Evolutionary conservation across 2,888 invertebrate genomes (phyloP).

Genomic region (Thelaira solivaga): DNA sequence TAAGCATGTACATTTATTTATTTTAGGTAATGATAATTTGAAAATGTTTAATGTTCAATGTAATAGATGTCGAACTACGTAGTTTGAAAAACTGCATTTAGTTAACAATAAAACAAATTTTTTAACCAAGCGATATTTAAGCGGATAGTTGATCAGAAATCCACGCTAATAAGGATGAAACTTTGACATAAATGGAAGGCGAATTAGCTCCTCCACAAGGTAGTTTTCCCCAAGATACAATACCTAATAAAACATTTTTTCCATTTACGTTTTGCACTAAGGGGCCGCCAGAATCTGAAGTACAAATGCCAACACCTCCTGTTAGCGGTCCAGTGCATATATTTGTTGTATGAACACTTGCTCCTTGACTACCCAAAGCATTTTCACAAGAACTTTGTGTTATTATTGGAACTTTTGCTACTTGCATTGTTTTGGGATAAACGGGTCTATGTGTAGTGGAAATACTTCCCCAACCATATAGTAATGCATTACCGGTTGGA

Average conservation of each 20-base stretch:
- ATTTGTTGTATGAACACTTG: conserved; percentile 70
- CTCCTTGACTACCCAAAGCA: conserved; percentile 67
- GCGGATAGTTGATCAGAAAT: conserved; percentile 66
- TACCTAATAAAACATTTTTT: conserved; percentile 73
- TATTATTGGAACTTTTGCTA: conserved; percentile 72
- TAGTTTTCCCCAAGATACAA: conserved; percentile 78
- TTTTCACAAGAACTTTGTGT: conserved; percentile 64
- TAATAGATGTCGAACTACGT: no score
- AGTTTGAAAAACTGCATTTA: no score
- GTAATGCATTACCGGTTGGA: conserved; percentile 68
- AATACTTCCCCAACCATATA: conserved; percentile 75
- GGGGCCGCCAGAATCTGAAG: conserved; percentile 74
- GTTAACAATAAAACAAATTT: no score
- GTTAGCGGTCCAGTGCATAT: conserved; percentile 73
- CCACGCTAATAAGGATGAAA: conserved; percentile 77
- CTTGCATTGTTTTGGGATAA: conserved; percentile 68
- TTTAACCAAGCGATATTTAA: no score
- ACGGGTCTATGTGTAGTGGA: conserved; percentile 68
- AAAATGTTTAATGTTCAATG: no score
- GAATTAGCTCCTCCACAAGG: conserved; percentile 76
- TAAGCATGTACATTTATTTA: no score
- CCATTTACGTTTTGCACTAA: conserved; percentile 65
- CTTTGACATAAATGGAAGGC: conserved; percentile 78
- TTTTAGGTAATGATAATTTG: no score
- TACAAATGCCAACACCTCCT: conserved; percentile 71